Evolutionary conservation across 2,797 vertebrate species (phyloP).

Genomic region (Anabacerthia variegaticeps): DNA sequence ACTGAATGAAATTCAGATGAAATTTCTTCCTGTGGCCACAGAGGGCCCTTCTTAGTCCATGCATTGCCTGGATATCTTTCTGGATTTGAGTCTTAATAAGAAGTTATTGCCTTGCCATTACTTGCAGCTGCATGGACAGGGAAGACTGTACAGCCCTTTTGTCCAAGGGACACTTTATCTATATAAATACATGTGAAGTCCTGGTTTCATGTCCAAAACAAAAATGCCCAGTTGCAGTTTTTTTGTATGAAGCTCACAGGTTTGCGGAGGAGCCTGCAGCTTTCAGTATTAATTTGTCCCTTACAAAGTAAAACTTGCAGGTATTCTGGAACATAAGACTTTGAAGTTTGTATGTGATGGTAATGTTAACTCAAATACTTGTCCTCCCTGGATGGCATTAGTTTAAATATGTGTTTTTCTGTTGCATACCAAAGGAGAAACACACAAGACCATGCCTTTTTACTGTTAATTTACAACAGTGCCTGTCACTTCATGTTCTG

Average conservation of each 20-base stretch:
- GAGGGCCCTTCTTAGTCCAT: constrained; percentile 4
- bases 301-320: not conserved
- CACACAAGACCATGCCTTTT: not conserved
- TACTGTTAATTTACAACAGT: not conserved
- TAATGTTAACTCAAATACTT: not conserved
- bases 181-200: not conserved
- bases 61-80: not conserved
- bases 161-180: not conserved
- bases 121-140: not conserved
- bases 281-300: not conserved
- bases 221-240: not conserved
- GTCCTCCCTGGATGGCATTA: not conserved
- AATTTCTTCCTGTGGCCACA: not conserved
- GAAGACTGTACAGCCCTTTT: not conserved
- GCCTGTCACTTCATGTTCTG: not conserved
- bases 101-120: not conserved
- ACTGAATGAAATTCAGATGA: not conserved
- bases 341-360: not conserved
- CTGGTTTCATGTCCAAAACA: not conserved
- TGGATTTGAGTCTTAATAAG: not conserved
- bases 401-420: not conserved
- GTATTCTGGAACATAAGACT: not conserved
- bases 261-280: not conserved
- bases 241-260: not conserved
- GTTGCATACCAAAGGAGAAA: not conserved